Evolutionary conservation across 1,140 invertebrate species (phyloP).

Genomic region (Halictus rubicundus): DNA sequence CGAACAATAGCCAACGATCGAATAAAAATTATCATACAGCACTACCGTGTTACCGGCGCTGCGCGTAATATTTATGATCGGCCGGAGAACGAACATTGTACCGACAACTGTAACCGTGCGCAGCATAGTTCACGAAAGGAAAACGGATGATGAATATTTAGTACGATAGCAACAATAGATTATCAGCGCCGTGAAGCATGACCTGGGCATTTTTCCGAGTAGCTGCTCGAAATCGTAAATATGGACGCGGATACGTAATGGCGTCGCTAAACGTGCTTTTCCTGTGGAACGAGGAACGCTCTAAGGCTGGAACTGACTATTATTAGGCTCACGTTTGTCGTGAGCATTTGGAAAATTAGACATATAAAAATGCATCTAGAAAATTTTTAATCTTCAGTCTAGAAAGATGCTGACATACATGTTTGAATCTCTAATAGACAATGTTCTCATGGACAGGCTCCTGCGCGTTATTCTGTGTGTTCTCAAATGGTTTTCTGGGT

Average conservation of each 20-base stretch:
- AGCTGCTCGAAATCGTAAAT: slow-evolving; percentile 32
- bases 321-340: slow-evolving; percentile 11
- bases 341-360: not conserved
- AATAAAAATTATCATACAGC: not conserved
- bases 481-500: too few relatives aligned
- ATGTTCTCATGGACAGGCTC: too few relatives aligned
- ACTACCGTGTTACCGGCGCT: not conserved
- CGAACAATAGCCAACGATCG: not conserved
- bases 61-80: not conserved
- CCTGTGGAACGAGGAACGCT: not conserved
- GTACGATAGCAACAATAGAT: slow-evolving; percentile 33
- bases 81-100: not conserved
- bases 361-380: too few relatives aligned
- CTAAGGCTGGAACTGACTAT: not conserved
- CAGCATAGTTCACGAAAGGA: not conserved
- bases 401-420: too few relatives aligned
- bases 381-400: too few relatives aligned
- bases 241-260: not conserved
- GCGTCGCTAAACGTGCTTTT: slow-evolving; percentile 29
- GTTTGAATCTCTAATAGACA: too few relatives aligned
- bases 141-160: slow-evolving; percentile 42
- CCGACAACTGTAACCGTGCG: not conserved
- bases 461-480: too few relatives aligned
- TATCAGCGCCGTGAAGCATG: slow-evolving; percentile 25
- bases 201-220: slow-evolving; percentile 9